Percentiles rank a stretch among this genome's conserved stretches.
Conservation (phyloP, 92 coral and sea anemone species). For the Zoanthus sociatus region DNA sequence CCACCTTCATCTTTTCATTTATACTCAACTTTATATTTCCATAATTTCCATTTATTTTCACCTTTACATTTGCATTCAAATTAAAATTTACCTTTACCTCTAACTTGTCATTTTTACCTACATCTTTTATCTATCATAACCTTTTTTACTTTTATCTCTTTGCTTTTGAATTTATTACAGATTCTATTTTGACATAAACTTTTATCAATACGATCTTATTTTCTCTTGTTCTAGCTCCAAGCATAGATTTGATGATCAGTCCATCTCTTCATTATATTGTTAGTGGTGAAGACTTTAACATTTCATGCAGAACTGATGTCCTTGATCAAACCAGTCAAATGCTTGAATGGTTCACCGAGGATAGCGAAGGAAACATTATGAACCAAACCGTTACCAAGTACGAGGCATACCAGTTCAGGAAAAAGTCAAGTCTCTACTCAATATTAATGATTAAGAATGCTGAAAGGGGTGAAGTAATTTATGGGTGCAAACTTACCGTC, state of each 20-base stretch:
- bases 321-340: neutral
- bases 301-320: slow-evolving; percentile 1
- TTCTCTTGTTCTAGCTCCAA: neutral
- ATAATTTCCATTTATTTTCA: neutral
- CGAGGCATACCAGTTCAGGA: neutral
- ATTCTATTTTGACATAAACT: neutral
- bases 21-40: neutral
- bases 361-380: neutral
- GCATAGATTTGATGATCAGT: neutral
- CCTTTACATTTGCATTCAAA: neutral
- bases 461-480: neutral
- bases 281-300: slow-evolving; percentile 25
- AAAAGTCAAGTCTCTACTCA: neutral
- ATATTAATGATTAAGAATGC: slow-evolving; percentile 33
- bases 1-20: no score
- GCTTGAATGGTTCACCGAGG: slow-evolving; percentile 4
- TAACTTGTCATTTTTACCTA: neutral
- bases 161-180: neutral
- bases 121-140: neutral
- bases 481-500: slow-evolving; percentile 13
- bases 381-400: slow-evolving; percentile 5
- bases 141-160: neutral
- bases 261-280: neutral
- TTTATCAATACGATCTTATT: neutral
- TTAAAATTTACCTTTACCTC: neutral